Evolutionary conservation across 1,140 invertebrate species (phyloP).

Genomic region (Papilio dardanus): DNA sequence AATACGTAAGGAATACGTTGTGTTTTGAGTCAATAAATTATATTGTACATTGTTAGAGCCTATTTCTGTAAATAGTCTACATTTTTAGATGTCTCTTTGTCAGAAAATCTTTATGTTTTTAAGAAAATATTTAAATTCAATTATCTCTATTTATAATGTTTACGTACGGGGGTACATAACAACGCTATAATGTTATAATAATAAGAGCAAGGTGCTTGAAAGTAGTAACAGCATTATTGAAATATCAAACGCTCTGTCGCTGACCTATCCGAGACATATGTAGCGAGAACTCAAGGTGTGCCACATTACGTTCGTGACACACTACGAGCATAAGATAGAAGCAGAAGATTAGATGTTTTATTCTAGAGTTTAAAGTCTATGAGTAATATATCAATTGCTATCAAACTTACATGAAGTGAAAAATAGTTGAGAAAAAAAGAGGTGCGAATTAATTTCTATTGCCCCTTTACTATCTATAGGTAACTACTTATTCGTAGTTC

Average conservation of each 20-base stretch:
- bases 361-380: too few species aligned
- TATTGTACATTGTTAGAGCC: background rate
- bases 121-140: too few species aligned
- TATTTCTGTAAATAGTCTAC: too few species aligned
- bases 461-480: too few species aligned
- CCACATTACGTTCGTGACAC: background rate
- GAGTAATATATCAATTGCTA: too few species aligned
- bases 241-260: background rate
- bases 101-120: too few species aligned
- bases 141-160: too few species aligned
- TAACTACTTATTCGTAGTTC: too few species aligned
- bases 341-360: background rate
- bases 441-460: too few species aligned
- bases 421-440: too few species aligned
- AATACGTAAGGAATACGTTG: background rate
- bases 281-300: background rate
- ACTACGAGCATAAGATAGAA: background rate
- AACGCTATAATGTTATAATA: background rate
- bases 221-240: constrained; percentile 1
- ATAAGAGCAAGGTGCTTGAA: background rate
- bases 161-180: background rate
- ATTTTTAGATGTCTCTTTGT: too few species aligned
- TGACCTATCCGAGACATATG: background rate
- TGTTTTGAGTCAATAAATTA: background rate
- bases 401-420: too few species aligned